A percentile compares a stretch with the other conserved stretches of the same genome.
Evolutionary conservation across 2,113 vertebrate genomes (phyloP).

Genomic region (Albula goreensis): DNA sequence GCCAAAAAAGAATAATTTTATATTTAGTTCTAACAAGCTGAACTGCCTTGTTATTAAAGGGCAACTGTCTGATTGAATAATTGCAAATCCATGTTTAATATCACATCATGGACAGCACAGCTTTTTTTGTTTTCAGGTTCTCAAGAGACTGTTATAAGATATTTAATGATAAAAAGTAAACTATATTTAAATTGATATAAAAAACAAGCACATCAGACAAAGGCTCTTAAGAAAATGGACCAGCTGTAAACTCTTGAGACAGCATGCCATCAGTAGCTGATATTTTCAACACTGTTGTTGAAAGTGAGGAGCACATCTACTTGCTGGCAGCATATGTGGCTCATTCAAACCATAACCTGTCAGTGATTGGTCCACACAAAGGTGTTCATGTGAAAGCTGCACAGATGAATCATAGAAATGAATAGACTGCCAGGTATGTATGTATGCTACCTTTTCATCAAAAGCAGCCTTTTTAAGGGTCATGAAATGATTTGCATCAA

Average conservation of each 20-base stretch:
- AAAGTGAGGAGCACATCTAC: no score
- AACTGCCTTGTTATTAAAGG: background rate
- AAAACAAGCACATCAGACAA: background rate
- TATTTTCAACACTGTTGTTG: no score
- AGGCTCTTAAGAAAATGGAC: background rate
- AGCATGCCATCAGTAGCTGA: background rate
- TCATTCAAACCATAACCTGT: no score
- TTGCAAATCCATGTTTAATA: background rate
- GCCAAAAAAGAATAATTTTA: background rate
- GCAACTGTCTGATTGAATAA: background rate
- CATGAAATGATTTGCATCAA: no score
- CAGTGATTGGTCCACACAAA: no score
- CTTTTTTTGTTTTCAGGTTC: background rate
- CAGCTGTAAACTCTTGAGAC: background rate
- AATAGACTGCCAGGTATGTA: no score
- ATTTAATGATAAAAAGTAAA: background rate
- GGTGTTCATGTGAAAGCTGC: no score
- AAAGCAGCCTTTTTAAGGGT: no score
- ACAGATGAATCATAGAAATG: no score
- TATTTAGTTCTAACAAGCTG: background rate
- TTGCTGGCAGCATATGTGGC: no score
- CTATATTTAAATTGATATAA: no score
- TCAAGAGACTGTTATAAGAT: background rate
- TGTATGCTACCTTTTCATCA: no score
- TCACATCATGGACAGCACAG: background rate